Base-by-base conservation (phyloP, 2,113 vertebrate species). In the Mustelus asterias region DNA sequence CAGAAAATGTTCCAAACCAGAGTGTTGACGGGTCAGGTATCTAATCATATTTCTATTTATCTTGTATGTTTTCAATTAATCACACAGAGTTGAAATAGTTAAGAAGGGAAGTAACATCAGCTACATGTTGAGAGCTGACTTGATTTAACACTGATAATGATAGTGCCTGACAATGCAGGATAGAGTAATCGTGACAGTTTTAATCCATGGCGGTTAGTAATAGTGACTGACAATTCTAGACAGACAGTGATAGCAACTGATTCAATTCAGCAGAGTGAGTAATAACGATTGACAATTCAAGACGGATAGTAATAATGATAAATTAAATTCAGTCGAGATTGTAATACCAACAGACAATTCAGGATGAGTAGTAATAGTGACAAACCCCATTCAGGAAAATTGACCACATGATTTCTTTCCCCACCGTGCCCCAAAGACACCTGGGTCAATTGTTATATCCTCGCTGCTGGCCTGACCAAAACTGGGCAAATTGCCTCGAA, bases 221-320 rank as follows among this genome's bases (percentile, higher is more conserved):
- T 65, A 93, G 29, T 93, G 89, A 93, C 60, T 65, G 89, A 93
- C 89, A 93, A 67, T 93, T 93, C 89, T n/a, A 67, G 89, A 93
- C 89, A 93, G 58, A 37, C 60, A 67, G 89, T 93, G 67, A 93
- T 67, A 93, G 89, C 89, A 65, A 93, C 89, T 93, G 89, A 93
- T 93, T 93, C 89, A 93, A 93, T 93, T 93, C 63, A 65, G 60
- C 14, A 37, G 33, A 65, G 60, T 20, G 89, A 93, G 89, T 93
- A 93, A 93, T 93, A 93, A 93, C 89, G 60, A 93, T 93, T 93
- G 89, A 93, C 89, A 93, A 93, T 93, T 93, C 33, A 93, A 37
- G 89, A 93, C 60, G 63, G 89, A 41, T 93, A 67, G 89, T 93
- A 93, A 93, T 93, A 93, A 93, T 63, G 58, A 65, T 93, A 93